These are phyloP conservation scores for Oostethus manadensis DNA, from an alignment of 2,113 vertebrate species.

Conservation along the genomic window DNA sequence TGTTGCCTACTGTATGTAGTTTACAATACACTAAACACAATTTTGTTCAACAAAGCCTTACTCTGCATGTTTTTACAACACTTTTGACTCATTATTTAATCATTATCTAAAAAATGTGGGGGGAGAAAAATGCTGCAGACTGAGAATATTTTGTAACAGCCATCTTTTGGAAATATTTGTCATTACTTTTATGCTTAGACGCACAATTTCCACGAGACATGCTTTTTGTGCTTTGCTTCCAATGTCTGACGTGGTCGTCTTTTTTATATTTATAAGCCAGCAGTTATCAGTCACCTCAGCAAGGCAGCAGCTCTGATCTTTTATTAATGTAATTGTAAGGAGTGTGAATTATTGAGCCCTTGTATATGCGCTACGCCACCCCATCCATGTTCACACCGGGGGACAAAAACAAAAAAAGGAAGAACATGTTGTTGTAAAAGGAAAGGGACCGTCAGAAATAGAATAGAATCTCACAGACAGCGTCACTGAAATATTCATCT, in stretches of 20 bases:
- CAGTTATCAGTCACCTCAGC: conserved; percentile 25
- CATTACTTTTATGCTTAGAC: too few relatives aligned
- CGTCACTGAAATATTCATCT: conserved; percentile 27
- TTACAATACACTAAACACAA: neutral
- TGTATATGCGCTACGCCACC: conserved; percentile 23
- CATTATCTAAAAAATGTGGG: too few relatives aligned
- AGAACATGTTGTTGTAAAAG: neutral
- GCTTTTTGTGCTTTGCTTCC: conserved; percentile 1
- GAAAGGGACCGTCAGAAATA: neutral
- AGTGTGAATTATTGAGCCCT: conserved; percentile 67
- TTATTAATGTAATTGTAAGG: conserved; percentile 68
- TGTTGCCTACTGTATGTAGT: neutral
- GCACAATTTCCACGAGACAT: too few relatives aligned
- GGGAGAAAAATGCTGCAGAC: neutral
- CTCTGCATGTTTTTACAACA: conserved; percentile 13
- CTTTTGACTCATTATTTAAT: neutral
- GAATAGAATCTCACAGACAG: neutral
- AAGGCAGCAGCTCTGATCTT: conserved; percentile 45
- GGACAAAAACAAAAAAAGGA: neutral
- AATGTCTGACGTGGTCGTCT: conserved; percentile 4
- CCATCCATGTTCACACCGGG: conserved; percentile 42
- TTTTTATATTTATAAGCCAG: conserved; percentile 1
- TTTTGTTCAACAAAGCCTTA: conserved; percentile 32
- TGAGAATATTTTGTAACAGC: neutral
- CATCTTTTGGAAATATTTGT: neutral